These are phyloP conservation scores for Aphaenogaster floridana DNA, from an alignment of 1,140 invertebrate species.

Conservation along the genomic window DNA sequence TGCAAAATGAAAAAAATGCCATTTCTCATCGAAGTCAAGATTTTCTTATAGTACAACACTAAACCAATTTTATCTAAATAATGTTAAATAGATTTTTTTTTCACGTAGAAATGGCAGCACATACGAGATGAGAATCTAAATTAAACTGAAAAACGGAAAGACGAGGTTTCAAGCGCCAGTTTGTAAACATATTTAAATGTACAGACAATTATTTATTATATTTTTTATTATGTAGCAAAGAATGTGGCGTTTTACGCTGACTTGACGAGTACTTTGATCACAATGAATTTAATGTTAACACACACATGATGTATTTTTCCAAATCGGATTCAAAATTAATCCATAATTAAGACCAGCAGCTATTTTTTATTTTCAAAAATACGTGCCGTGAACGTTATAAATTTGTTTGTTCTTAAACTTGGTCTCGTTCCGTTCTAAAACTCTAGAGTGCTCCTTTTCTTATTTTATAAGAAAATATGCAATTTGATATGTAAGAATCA, in stretches of 20 bases:
- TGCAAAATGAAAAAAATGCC: conserved; percentile 88
- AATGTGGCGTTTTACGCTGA: neutral
- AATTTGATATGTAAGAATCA: neutral
- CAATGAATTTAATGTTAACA: neutral
- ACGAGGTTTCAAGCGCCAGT: neutral
- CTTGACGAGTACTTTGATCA: neutral
- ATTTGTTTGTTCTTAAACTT: neutral
- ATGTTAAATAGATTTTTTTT: neutral
- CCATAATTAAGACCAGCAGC: neutral
- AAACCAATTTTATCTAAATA: conserved; percentile 23
- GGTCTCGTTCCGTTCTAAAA: neutral
- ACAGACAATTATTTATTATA: neutral
- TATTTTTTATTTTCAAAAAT: neutral
- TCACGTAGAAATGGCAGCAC: conserved; percentile 40
- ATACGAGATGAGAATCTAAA: conserved; percentile 9
- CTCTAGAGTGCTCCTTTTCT: neutral
- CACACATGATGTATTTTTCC: neutral
- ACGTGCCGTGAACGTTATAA: neutral
- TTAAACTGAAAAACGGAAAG: conserved; percentile 7
- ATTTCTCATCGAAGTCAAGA: conserved; percentile 47
- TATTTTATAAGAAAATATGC: neutral
- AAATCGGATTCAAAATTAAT: neutral
- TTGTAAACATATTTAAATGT: neutral
- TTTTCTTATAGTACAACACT: conserved; percentile 18
- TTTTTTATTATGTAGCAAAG: neutral